Conservation (phyloP, 2,113 vertebrate species). For the Pica pica region DNA sequence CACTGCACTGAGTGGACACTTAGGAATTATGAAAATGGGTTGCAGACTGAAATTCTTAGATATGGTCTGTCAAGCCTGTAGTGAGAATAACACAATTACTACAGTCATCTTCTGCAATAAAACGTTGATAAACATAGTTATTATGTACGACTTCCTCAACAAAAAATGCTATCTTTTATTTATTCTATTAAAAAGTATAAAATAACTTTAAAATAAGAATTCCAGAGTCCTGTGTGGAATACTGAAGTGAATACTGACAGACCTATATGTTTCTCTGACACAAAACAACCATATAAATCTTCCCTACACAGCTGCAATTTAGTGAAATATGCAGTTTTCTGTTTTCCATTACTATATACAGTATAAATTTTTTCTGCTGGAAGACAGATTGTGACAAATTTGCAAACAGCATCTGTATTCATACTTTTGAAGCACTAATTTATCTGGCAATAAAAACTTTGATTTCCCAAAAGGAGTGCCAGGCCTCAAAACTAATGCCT, state of each 20-base stretch:
- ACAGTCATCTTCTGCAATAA: constrained; percentile 35
- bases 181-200: constrained; percentile 61
- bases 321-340: constrained; percentile 80
- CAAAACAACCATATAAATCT: constrained; percentile 76
- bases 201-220: constrained; percentile 65
- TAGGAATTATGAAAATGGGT: constrained; percentile 26
- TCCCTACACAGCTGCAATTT: constrained; percentile 72
- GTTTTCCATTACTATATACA: constrained; percentile 80
- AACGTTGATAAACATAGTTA: constrained; percentile 45
- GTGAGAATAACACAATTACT: constrained; percentile 39
- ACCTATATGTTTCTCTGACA: constrained; percentile 70
- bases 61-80: neutral
- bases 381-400: constrained; percentile 79
- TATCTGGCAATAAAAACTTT: constrained; percentile 78
- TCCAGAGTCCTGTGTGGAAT: constrained; percentile 12
- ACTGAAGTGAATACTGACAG: constrained; percentile 59
- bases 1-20: neutral
- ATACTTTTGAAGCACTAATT: constrained; percentile 80
- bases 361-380: constrained; percentile 77
- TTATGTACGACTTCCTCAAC: constrained; percentile 16
- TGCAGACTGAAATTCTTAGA: neutral
- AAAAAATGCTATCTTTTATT: constrained; percentile 40
- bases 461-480: constrained; percentile 79
- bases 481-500: constrained; percentile 71
- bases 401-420: constrained; percentile 77